These are phyloP conservation scores for Cygnus buccinator DNA, from an alignment of 2,113 vertebrate genomes.

Conservation along the genomic window DNA sequence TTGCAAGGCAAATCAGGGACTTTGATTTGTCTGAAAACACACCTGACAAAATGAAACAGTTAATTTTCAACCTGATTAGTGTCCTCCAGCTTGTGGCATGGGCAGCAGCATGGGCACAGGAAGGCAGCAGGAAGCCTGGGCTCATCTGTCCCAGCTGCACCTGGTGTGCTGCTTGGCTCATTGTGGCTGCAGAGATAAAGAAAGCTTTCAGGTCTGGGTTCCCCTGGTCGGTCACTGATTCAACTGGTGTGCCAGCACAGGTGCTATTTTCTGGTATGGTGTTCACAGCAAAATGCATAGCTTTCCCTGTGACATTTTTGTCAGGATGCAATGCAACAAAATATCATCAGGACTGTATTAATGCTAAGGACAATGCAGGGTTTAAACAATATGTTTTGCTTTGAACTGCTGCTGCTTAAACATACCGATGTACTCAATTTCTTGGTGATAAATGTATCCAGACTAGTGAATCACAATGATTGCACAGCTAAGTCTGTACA, in stretches of 20 bases:
- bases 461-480: background rate
- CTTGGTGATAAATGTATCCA: accelerated
- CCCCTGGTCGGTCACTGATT: background rate
- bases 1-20: background rate
- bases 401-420: background rate
- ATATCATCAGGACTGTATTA: background rate
- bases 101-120: accelerated
- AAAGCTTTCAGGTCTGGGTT: background rate
- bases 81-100: background rate
- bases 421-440: background rate
- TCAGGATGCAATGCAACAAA: background rate
- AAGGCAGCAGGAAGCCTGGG: background rate
- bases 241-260: background rate
- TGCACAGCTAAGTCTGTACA: background rate
- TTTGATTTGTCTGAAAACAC: background rate
- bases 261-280: background rate
- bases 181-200: background rate
- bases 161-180: background rate
- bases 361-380: background rate
- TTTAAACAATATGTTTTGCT: background rate
- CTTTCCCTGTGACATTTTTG: background rate
- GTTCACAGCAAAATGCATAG: background rate
- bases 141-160: background rate
- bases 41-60: background rate
- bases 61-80: background rate